These are phyloP conservation scores for Orestias chungarensis DNA, from an alignment of 2,797 vertebrate species.

Conservation along the genomic window DNA sequence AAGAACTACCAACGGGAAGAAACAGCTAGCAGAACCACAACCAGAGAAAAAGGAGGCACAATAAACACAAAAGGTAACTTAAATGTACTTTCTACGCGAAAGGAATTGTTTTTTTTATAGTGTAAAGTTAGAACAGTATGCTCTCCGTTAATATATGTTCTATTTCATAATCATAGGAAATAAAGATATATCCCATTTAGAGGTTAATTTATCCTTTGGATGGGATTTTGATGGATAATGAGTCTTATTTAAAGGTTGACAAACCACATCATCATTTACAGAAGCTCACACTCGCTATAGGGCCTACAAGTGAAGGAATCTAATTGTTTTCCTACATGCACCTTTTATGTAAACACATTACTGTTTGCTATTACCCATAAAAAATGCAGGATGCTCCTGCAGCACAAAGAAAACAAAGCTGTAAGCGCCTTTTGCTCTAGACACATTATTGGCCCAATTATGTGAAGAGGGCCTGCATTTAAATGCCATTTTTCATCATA, in stretches of 20 bases:
- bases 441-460: constrained; percentile 17
- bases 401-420: constrained; percentile 7
- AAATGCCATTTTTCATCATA: constrained; percentile 15
- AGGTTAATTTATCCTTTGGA: not conserved
- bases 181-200: not conserved
- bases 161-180: not conserved
- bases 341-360: constrained; percentile 13
- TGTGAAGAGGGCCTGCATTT: constrained; percentile 17
- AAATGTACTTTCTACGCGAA: not conserved
- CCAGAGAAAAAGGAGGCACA: not conserved
- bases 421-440: not conserved
- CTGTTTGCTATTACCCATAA: constrained; percentile 20
- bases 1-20: not conserved
- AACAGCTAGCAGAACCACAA: not conserved
- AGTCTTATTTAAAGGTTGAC: not conserved
- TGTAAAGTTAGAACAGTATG: too few relatives aligned
- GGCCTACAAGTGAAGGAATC: constrained; percentile 14
- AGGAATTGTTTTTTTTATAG: not conserved
- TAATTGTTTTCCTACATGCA: constrained; percentile 3
- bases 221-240: not conserved
- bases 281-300: not conserved
- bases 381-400: constrained; percentile 22
- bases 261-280: not conserved
- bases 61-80: not conserved
- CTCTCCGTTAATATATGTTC: not conserved